phyloP scores from a whole-genome alignment of 2,113 vertebrate species.

The Equus przewalskii region DNA sequence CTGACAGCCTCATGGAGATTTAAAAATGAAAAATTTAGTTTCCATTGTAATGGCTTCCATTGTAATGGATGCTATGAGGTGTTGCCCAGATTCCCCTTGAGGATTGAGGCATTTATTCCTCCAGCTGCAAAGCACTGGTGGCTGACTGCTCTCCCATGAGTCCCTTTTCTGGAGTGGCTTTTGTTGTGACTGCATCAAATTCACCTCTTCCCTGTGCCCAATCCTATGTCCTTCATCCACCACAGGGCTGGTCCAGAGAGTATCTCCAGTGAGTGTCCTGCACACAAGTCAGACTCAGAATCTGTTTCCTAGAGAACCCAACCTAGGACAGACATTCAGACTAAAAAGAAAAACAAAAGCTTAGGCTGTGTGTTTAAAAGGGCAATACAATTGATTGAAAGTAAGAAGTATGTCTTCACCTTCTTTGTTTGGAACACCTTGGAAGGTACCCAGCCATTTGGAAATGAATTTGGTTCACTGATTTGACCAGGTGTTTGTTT shows the following conservation, averaged over 20 bases:
- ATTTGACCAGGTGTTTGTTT: background rate
- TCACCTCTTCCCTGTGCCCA: background rate
- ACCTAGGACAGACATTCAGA: background rate
- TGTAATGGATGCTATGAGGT: background rate
- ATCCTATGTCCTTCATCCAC: background rate
- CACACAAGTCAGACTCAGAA: background rate
- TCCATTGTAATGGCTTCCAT: background rate
- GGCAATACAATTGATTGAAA: background rate
- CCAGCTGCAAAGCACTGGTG: background rate
- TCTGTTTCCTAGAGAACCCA: background rate
- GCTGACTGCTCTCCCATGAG: background rate
- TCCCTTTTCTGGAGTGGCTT: background rate
- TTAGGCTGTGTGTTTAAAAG: background rate
- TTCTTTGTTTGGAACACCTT: background rate
- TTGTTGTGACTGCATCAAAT: background rate
- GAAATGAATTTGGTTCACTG: background rate
- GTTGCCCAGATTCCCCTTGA: background rate
- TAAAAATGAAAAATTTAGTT: constrained; percentile 42
- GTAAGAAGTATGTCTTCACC: background rate
- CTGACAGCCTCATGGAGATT: constrained; percentile 45
- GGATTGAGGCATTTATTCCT: background rate
- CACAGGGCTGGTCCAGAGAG: background rate
- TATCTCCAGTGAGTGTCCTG: background rate
- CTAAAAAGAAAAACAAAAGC: background rate
- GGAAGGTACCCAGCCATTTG: background rate